These are phyloP conservation scores for Pediacus dermestoides DNA, from an alignment of 2,888 invertebrate species.

Conservation along the genomic window DNA sequence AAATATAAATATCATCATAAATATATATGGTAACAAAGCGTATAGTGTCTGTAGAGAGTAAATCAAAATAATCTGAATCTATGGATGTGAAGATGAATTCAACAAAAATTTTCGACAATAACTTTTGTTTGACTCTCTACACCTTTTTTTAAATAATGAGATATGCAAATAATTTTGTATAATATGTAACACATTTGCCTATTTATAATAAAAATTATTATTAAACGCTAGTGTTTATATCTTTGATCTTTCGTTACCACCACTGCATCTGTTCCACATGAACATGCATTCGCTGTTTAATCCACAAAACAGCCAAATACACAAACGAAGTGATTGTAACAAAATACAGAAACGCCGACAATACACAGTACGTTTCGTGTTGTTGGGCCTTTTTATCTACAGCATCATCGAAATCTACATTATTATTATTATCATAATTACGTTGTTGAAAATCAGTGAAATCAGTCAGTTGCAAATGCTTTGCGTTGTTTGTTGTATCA, in stretches of 20 bases:
- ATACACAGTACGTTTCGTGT: conserved; percentile 46
- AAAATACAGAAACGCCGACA: conserved; percentile 49
- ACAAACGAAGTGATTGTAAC: conserved; percentile 48
- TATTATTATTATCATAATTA: conserved; percentile 38
- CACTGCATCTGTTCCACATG: conserved; percentile 48
- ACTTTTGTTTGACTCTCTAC: too few relatives aligned
- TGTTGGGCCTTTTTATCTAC: conserved; percentile 28
- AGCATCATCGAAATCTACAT: conserved; percentile 44
- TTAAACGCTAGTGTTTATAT: too few relatives aligned
- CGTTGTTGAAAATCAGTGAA: conserved; percentile 18
- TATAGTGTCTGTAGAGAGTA: too few relatives aligned
- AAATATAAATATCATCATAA: conserved; percentile 1
- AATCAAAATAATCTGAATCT: too few relatives aligned
- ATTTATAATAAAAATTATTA: too few relatives aligned
- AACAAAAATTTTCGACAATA: too few relatives aligned
- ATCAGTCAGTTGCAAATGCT: conserved; percentile 32
- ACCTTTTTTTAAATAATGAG: too few relatives aligned
- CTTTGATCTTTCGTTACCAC: too few relatives aligned
- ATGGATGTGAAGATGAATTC: too few relatives aligned
- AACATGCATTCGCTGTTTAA: conserved; percentile 47
- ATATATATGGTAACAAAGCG: conserved; percentile 4
- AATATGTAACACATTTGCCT: too few relatives aligned
- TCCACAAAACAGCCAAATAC: conserved; percentile 47
- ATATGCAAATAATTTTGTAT: too few relatives aligned
- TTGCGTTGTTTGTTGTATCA: conserved; percentile 29